These are phyloP conservation scores for Takifugu flavidus DNA, from an alignment of 2,113 vertebrate genomes.

Conservation along the genomic window DNA sequence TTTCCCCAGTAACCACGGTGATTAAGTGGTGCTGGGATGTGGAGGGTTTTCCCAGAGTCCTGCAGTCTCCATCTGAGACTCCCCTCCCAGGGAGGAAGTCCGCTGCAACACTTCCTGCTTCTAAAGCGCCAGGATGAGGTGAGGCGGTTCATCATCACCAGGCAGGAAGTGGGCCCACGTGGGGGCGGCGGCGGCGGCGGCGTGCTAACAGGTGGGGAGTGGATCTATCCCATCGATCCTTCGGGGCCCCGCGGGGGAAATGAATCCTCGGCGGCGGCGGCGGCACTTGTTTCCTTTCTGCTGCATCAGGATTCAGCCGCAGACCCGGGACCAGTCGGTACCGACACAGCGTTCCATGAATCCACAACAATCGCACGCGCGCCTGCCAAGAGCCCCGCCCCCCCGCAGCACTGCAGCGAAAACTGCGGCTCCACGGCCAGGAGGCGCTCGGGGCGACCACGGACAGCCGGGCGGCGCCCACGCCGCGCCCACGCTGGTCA, in stretches of 20 bases:
- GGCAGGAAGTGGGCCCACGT: background rate
- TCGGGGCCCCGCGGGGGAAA: background rate
- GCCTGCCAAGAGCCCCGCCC: background rate
- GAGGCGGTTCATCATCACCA: no score
- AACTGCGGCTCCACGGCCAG: constrained; percentile 24
- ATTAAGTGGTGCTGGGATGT: constrained; percentile 49
- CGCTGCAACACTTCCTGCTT: background rate
- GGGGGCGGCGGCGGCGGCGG: no score
- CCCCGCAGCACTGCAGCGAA: constrained; percentile 10
- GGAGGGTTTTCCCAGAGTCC: constrained; percentile 61
- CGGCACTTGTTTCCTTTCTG: constrained; percentile 13
- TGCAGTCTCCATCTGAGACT: constrained; percentile 1
- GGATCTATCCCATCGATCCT: background rate
- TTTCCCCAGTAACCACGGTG: constrained; percentile 56
- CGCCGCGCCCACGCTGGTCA: constrained; percentile 27
- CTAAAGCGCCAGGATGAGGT: no score
- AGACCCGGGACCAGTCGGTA: constrained; percentile 48
- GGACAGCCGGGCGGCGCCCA: constrained; percentile 33
- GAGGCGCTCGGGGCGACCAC: constrained; percentile 21
- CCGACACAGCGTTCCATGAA: constrained; percentile 27
- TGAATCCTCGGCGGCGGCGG: constrained; percentile 5
- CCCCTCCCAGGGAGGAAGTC: no score
- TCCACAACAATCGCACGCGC: constrained; percentile 31
- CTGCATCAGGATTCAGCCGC: constrained; percentile 33
- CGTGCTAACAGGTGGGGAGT: background rate